A percentile compares a stretch with the other conserved stretches of the same genome.
Evolutionary conservation across 1,140 invertebrate species (phyloP).

Genomic region (Dinothrombium tinctorium): DNA sequence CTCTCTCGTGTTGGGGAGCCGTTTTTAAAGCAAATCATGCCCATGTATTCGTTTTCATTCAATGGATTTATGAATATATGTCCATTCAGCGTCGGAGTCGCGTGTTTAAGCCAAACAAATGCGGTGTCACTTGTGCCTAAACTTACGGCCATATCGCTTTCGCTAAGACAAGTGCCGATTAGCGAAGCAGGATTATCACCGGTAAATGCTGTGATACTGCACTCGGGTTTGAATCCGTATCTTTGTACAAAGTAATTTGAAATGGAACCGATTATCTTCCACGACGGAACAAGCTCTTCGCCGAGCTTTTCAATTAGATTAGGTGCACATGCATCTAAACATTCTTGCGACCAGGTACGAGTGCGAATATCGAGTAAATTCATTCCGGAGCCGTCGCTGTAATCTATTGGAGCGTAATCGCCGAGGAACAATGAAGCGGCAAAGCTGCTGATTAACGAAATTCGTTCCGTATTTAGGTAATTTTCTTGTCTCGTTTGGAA

Average conservation of each 20-base stretch:
- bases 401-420: slow-evolving; percentile 66
- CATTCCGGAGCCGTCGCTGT: slow-evolving; percentile 77
- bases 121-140: slow-evolving; percentile 80
- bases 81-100: slow-evolving; percentile 38
- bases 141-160: slow-evolving; percentile 62
- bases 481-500: slow-evolving; percentile 38
- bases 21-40: slow-evolving; percentile 79
- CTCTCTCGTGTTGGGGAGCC: slow-evolving; percentile 67
- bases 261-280: slow-evolving; percentile 30
- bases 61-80: slow-evolving; percentile 70
- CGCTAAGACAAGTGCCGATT: slow-evolving; percentile 47
- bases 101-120: slow-evolving; percentile 46
- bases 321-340: slow-evolving; percentile 34
- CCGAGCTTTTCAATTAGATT: slow-evolving; percentile 6
- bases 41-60: slow-evolving; percentile 49
- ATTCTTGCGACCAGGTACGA: slow-evolving; percentile 47
- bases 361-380: slow-evolving; percentile 65
- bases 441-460: slow-evolving; percentile 81
- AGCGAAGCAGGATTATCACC: slow-evolving; percentile 70
- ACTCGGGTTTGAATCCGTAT: slow-evolving; percentile 54
- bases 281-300: slow-evolving; percentile 3
- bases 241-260: slow-evolving; percentile 52
- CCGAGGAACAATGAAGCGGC: slow-evolving; percentile 67
- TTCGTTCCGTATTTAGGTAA: slow-evolving; percentile 61
- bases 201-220: slow-evolving; percentile 63